Evolutionary conservation across 2,113 vertebrate genomes (phyloP), one percentile per base, ranked within the genome.

Genomic region (Toxotes chatareus): DNA sequence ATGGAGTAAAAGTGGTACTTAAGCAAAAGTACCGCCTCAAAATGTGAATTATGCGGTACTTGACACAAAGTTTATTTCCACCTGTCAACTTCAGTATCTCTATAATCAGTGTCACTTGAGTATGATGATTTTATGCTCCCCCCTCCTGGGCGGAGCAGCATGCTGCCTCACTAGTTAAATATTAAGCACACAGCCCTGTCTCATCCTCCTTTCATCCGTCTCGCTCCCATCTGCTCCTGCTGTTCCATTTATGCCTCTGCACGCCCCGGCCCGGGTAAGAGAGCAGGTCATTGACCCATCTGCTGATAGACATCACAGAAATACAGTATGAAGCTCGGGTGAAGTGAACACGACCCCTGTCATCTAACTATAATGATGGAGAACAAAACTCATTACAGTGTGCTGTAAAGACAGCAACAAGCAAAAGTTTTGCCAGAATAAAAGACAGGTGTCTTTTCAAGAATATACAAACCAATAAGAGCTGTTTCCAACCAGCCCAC

Each of bases 171-270:
- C 75, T 80, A 74, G 83, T 92, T 93, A 93, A 93, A 93, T 90
- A 90, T 93, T 92, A 92, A 94, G 82, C 79, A 91, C 85, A 86
- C 76, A 75, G 66, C 69, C 82, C 79, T 69, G 75, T 82, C 81
- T 86, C 83, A 80, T 84, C 85, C 75, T 91, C 86, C 91, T 92
- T 88, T 93, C 91, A 86, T 90, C 79, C 51, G 23, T 79, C 82
- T 73, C 67, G 4, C 47, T 68, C 72, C 83, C 90, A 88, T 90
- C 84, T 90, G 86, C 65, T 85, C 83, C 76, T 78, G 82, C 84
- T 82, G 79, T 83, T 89, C 74, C 60, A 66, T 87, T 85, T 86
- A 72, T 84, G 82, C 80, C 47, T 78, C 80, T 61, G 53, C 77
- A 79, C 80, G 62, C 57, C 73, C 23, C 40, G 23, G 65, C 72